Conservation (phyloP, 1,140 invertebrate species). For the Samia ricini region DNA sequence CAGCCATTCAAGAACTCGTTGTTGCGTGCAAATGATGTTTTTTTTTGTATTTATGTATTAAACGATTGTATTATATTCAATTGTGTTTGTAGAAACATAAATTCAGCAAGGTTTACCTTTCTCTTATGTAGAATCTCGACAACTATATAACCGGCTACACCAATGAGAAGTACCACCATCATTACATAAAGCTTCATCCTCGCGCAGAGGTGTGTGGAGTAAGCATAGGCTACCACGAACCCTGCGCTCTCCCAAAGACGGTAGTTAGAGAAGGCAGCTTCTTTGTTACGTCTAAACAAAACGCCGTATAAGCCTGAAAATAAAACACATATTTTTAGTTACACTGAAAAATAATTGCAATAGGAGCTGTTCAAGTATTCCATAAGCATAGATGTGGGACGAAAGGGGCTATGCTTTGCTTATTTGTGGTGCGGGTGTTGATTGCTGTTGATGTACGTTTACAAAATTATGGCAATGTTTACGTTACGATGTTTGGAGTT, state of each 20-base stretch:
- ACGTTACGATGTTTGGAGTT: no score
- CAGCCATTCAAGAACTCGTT: no score
- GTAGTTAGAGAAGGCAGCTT: conserved; percentile 97
- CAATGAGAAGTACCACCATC: conserved; percentile 86
- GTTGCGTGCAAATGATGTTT: no score
- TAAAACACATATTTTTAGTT: background rate
- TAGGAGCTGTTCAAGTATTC: no score
- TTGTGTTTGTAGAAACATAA: background rate
- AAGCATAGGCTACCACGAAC: conserved; percentile 94
- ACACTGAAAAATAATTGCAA: background rate
- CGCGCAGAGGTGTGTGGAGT: conserved; percentile 92
- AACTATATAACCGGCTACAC: conserved; percentile 88
- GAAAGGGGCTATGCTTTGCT: no score
- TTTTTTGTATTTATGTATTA: no score
- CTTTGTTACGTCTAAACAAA: conserved; percentile 93
- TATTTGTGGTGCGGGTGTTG: no score
- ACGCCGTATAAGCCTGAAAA: conserved; percentile 92
- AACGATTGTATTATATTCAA: background rate
- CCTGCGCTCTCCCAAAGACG: conserved; percentile 96
- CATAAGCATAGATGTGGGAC: no score
- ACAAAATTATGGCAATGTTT: no score
- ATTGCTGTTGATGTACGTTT: no score
- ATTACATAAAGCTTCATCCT: conserved; percentile 94
- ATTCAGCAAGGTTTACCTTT: conserved; percentile 76
- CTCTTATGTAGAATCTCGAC: conserved; percentile 91